Evolutionary conservation across 2,888 invertebrate species (phyloP).

Genomic region (Ornithoptera priamus): DNA sequence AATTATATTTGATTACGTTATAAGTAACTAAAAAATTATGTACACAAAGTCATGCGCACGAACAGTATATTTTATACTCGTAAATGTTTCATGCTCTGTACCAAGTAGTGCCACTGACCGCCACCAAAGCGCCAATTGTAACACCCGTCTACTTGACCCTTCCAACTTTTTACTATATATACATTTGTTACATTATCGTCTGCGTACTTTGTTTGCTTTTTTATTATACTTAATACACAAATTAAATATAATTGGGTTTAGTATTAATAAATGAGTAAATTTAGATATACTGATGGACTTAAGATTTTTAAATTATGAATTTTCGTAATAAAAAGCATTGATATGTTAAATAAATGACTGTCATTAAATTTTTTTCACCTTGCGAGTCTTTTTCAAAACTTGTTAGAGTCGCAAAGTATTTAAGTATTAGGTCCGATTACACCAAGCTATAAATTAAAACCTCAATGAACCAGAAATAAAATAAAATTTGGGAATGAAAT

Average conservation of each 20-base stretch:
- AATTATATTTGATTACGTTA: background rate
- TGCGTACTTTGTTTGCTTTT: constrained; percentile 34
- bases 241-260: background rate
- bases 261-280: background rate
- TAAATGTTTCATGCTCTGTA: constrained; percentile 43
- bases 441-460: no score
- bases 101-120: constrained; percentile 63
- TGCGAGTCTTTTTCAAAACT: no score
- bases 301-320: background rate
- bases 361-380: no score
- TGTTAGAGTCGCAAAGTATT: no score
- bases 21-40: background rate
- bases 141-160: constrained; percentile 70
- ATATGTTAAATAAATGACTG: no score
- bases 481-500: no score
- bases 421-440: no score
- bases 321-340: no score
- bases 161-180: constrained; percentile 65
- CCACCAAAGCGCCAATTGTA: constrained; percentile 65
- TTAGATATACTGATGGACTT: background rate
- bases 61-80: constrained; percentile 23
- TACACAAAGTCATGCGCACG: background rate
- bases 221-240: background rate
- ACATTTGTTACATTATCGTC: constrained; percentile 56
- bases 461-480: no score